A percentile compares a stretch with the other conserved stretches of the same genome.
phyloP scores from a whole-genome alignment of 2,797 vertebrate species.

The Myotis findleyi region DNA sequence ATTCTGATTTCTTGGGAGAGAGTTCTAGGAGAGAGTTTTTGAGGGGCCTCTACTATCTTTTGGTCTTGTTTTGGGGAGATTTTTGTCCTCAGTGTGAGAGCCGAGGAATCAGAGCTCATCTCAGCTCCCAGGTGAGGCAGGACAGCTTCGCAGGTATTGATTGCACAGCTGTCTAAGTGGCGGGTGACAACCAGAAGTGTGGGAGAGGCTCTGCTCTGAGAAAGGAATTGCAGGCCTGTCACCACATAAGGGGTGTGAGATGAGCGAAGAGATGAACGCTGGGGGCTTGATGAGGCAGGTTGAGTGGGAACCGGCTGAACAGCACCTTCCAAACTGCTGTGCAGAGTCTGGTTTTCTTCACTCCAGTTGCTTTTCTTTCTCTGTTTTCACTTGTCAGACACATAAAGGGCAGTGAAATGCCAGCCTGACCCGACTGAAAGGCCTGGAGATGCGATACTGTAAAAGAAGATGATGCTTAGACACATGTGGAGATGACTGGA shows the following conservation, averaged over 20 bases:
- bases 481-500: background rate
- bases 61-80: background rate
- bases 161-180: background rate
- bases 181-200: background rate
- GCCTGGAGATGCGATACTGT: slow-evolving; percentile 29
- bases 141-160: background rate
- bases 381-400: slow-evolving; percentile 53
- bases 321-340: background rate
- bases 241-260: background rate
- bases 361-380: slow-evolving; percentile 7
- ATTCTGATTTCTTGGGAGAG: background rate
- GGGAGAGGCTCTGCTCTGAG: background rate
- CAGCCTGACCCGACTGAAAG: slow-evolving; percentile 48
- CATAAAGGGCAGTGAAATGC: slow-evolving; percentile 74
- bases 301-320: background rate
- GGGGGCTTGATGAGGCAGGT: background rate
- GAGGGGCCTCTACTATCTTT: background rate
- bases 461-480: slow-evolving; percentile 51
- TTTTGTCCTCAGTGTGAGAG: background rate
- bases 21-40: background rate
- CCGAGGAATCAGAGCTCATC: background rate
- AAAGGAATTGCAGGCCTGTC: background rate
- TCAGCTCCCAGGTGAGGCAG: background rate
- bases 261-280: background rate
- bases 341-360: background rate